phyloP scores from a whole-genome alignment of 2,888 invertebrate species.

The Archips crataeganus region DNA sequence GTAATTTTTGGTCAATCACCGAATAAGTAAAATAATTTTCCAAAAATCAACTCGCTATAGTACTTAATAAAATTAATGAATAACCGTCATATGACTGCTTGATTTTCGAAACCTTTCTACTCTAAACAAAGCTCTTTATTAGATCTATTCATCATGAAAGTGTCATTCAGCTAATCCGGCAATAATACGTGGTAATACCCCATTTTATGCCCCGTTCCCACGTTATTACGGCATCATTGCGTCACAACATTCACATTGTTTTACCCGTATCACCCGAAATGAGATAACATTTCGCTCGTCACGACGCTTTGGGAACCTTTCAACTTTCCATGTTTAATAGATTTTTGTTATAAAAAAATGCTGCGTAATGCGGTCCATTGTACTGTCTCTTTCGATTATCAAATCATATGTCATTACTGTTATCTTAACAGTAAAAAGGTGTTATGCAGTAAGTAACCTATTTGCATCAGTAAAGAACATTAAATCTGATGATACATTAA shows the following conservation, averaged over 20 bases:
- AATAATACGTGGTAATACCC: conserved; percentile 41
- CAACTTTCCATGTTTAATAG: conserved; percentile 66
- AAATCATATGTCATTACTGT: conserved; percentile 23
- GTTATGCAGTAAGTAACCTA: conserved; percentile 12
- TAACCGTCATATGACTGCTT: not conserved
- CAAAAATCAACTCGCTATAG: too few relatives aligned
- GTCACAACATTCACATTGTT: conserved; percentile 66
- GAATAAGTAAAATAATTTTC: too few relatives aligned
- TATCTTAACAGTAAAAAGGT: conserved; percentile 11
- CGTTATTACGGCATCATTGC: conserved; percentile 54
- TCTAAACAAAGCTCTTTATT: not conserved
- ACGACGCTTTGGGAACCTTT: conserved; percentile 71
- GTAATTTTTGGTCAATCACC: too few relatives aligned
- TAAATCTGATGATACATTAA: conserved; percentile 32
- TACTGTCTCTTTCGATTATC: conserved; percentile 48
- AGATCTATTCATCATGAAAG: conserved; percentile 12
- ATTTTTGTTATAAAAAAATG: conserved; percentile 47
- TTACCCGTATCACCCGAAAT: conserved; percentile 68
- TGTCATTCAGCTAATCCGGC: conserved; percentile 44
- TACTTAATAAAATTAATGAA: too few relatives aligned
- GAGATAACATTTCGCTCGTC: conserved; percentile 73
- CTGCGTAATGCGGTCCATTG: conserved; percentile 59
- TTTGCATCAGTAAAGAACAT: conserved; percentile 16
- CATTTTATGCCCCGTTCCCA: conserved; percentile 52
- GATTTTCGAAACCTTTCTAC: conserved; percentile 1